phyloP scores from a whole-genome alignment of 2,888 invertebrate species.

The Neoaliturus tenellus region DNA sequence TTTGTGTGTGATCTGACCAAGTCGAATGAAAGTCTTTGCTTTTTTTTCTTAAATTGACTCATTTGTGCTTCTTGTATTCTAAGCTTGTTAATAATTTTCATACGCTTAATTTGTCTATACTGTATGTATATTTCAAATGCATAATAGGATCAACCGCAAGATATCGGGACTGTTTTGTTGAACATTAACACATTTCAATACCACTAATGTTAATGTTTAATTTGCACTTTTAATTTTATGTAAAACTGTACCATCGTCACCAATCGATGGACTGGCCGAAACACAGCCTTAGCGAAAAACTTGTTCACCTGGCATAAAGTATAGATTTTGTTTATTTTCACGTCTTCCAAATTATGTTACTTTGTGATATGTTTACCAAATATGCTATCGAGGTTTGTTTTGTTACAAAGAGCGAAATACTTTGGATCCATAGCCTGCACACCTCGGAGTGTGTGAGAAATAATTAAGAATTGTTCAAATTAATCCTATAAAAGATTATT shows the following conservation, averaged over 20 bases:
- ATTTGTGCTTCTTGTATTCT: not conserved
- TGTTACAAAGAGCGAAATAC: not conserved
- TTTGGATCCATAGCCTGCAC: not conserved
- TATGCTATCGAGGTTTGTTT: conserved; percentile 2
- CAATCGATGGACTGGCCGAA: not conserved
- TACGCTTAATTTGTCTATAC: conserved; percentile 18
- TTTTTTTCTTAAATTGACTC: not conserved
- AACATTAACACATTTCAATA: not conserved
- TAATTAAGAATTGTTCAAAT: conserved; percentile 26
- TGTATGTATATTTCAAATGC: not conserved
- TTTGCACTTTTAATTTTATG: not conserved
- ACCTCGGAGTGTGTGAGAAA: not conserved
- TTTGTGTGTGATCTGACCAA: not conserved
- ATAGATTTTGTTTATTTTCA: conserved; percentile 23
- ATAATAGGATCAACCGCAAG: not conserved
- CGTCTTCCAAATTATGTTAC: conserved; percentile 47
- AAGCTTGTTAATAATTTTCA: not conserved
- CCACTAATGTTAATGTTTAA: not conserved
- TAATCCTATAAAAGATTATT: conserved; percentile 39
- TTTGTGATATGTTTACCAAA: conserved; percentile 52
- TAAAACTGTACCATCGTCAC: not conserved
- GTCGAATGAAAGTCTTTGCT: not conserved
- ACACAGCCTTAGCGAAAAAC: not conserved
- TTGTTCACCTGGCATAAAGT: not conserved
- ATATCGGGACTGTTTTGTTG: not conserved